These are phyloP conservation scores for Sebastes kiyomatsui DNA, from an alignment of 2,797 vertebrate species.

Conservation along the genomic window DNA sequence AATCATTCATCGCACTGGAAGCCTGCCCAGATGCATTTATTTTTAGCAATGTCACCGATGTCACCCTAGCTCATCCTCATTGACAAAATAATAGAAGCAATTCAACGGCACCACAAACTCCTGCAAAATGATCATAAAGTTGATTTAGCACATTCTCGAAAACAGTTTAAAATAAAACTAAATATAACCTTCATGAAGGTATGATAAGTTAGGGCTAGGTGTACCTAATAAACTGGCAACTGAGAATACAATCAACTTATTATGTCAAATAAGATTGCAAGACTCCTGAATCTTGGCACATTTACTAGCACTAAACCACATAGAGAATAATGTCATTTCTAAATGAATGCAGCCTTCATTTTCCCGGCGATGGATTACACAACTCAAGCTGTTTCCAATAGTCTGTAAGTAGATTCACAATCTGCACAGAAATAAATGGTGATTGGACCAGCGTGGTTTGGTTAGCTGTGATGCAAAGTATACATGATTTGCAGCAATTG, in stretches of 20 bases:
- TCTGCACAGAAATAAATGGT: background rate
- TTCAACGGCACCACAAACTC: background rate
- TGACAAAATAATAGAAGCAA: background rate
- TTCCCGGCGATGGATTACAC: background rate
- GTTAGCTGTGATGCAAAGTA: background rate
- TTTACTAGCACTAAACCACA: background rate
- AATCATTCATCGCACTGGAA: background rate
- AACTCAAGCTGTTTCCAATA: background rate
- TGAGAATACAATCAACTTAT: background rate
- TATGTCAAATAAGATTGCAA: background rate
- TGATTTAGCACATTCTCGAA: background rate
- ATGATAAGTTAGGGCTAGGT: background rate
- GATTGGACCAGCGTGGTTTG: background rate
- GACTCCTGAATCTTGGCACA: background rate
- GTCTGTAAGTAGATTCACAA: background rate
- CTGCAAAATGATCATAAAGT: background rate
- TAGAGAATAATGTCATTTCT: background rate
- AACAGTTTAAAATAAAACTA: background rate
- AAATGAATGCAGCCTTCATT: background rate
- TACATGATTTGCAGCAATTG: slow-evolving; percentile 8
- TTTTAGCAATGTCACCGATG: background rate
- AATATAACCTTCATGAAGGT: background rate
- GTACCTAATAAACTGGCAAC: background rate
- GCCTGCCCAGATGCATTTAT: background rate
- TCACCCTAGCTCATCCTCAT: background rate